Evolutionary conservation across 2,888 invertebrate species (phyloP), one percentile per base, ranked within the genome.

Genomic region (Nomada ruficornis): DNA sequence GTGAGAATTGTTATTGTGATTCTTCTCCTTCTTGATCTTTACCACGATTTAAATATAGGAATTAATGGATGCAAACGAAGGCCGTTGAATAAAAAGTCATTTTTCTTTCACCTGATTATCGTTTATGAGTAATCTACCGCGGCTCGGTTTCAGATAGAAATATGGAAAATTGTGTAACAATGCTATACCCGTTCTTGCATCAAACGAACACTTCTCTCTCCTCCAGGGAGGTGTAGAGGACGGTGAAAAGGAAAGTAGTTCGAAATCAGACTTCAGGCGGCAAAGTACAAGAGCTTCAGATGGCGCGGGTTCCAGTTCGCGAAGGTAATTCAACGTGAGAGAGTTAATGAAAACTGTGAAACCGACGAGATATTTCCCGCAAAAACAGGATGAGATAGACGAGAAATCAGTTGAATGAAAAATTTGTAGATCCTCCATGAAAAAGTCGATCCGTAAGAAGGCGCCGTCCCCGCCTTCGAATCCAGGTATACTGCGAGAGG

Each of bases 401-500:
- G 11, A 26, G 50, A 9, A 3, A 13, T 3, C 23, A 0, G 59
- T 70, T 15, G 4, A 13, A 15, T 47, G 5, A 20, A 44, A 52
- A 62, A 62, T 5, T 70, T 15, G 11, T 80, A 93, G 92, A 87
- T 91, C 91, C 70, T 93, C 93, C 81, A 92, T 91, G 90, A 93
- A 91, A 83, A 92, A 91, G 70, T 93, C 93, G 62, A 84, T 92
- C 23, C 88, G 92, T 2, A 91, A 91, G 77, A 91, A 89, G 82
- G 91, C 92, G 11, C 92, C 92, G 9, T 91, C 92, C 75, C 91
- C 92, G 20, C 92, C 93, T 87, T 90, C 77, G 88, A 87, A 94
- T 0, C 90, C 92, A 26, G 94, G 93, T 64, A 94, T 94, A 72
- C 92, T 94, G 42, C 90, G 88, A 47, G 89, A 91, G 67, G 88